A percentile compares a stretch with the other conserved stretches of the same genome.
phyloP scores from a whole-genome alignment of 2,797 vertebrate species.

The Remorina albescens region DNA sequence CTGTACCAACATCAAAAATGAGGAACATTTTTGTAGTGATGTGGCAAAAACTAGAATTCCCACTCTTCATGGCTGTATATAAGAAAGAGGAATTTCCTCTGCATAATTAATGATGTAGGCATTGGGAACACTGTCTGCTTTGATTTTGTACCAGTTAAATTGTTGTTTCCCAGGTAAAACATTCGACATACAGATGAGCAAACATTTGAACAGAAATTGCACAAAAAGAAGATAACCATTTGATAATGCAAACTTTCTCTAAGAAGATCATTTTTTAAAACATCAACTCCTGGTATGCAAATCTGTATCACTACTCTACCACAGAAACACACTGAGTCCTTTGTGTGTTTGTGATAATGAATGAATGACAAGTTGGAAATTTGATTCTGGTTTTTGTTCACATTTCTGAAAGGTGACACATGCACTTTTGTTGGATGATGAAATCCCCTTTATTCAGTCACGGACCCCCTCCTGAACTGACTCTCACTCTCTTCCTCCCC shows the following conservation, averaged over 20 bases:
- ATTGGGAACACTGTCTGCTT: background rate
- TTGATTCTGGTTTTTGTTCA: constrained; percentile 10
- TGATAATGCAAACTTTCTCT: background rate
- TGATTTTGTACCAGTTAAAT: background rate
- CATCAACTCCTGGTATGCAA: background rate
- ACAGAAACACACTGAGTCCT: constrained; percentile 5
- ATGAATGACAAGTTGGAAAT: constrained; percentile 8
- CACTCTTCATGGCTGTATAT: background rate
- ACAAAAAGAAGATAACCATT: background rate
- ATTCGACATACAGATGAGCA: background rate
- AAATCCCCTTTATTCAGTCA: constrained; percentile 33
- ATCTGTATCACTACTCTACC: background rate
- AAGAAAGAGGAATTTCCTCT: background rate
- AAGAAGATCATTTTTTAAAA: background rate
- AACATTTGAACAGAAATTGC: background rate
- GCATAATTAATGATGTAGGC: background rate
- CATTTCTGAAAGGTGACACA: constrained; percentile 43
- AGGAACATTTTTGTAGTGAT: constrained; percentile 1
- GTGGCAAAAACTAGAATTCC: background rate
- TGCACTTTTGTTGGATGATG: constrained; percentile 22
- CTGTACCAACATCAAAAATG: constrained; percentile 4
- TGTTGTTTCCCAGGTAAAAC: background rate
- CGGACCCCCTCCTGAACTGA: constrained; percentile 6
- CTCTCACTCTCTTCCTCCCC: background rate
- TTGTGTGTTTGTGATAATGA: background rate